These are phyloP conservation scores for Aphelinus atriplicis DNA, from an alignment of 1,140 invertebrate genomes.

Conservation along the genomic window DNA sequence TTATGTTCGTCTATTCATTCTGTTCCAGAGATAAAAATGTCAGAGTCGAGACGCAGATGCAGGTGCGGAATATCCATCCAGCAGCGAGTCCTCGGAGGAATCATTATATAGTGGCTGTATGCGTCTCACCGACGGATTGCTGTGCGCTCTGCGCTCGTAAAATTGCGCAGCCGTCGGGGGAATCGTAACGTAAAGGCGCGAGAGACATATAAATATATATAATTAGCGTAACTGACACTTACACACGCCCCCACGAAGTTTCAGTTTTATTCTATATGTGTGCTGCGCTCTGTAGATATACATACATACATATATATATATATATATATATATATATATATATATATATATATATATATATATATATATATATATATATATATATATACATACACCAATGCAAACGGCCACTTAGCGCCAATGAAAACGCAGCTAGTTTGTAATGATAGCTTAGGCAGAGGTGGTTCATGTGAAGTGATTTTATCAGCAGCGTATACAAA, in stretches of 20 bases:
- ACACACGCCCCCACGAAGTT: neutral
- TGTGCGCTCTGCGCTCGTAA: no score
- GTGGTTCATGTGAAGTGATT: neutral
- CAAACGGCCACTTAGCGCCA: neutral
- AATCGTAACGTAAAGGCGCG: neutral
- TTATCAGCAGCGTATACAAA: slow-evolving; percentile 13
- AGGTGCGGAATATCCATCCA: no score
- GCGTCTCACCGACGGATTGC: neutral
- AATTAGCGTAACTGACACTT: neutral
- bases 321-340: neutral
- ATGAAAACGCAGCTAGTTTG: no score
- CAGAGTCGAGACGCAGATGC: no score
- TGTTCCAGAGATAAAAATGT: no score
- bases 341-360: neutral
- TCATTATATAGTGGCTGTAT: slow-evolving; percentile 16
- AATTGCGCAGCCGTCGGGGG: neutral
- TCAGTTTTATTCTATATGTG: no score
- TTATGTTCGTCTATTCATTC: no score
- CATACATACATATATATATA: no score
- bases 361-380: neutral
- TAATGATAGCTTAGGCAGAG: no score
- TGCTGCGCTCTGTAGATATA: no score
- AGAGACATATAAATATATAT: neutral
- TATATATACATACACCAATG: neutral
- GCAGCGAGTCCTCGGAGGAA: slow-evolving; percentile 15